A percentile compares a stretch with the other conserved stretches of the same genome.
These are phyloP conservation scores for Danaus plexippus DNA, from an alignment of 1,140 invertebrate species.

Conservation along the genomic window DNA sequence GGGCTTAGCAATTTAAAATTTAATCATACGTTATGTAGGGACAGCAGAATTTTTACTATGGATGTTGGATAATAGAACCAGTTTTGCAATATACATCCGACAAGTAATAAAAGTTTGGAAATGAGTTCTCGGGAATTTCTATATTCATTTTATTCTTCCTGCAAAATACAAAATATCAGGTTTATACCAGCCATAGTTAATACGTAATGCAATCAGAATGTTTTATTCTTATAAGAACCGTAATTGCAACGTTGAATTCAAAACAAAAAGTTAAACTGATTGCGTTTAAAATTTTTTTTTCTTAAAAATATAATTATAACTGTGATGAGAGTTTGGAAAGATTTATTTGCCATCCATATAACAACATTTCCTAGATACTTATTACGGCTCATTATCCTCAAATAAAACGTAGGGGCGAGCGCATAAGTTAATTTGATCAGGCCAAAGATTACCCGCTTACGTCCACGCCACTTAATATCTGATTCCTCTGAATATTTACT, in stretches of 20 bases:
- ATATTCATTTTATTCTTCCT: too few relatives aligned
- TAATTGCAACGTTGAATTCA: too few relatives aligned
- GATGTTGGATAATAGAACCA: conserved; percentile 9
- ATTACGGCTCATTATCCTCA: conserved; percentile 50
- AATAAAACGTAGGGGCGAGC: conserved; percentile 36
- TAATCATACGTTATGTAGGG: conserved; percentile 40
- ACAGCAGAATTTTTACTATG: conserved; percentile 22
- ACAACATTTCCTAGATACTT: conserved; percentile 31
- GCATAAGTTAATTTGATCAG: conserved; percentile 54
- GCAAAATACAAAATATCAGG: too few relatives aligned
- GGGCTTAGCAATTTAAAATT: conserved; percentile 50
- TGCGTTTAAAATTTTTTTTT: too few relatives aligned
- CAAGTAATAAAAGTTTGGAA: conserved; percentile 20
- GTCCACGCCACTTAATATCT: conserved; percentile 40
- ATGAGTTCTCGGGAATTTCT: conserved; percentile 7
- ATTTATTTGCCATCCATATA: conserved; percentile 35
- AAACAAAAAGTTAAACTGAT: too few relatives aligned
- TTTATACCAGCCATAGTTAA: conserved; percentile 8
- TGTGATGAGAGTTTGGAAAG: too few relatives aligned
- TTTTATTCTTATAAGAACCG: too few relatives aligned
- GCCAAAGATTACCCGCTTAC: conserved; percentile 35
- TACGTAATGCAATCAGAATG: too few relatives aligned
- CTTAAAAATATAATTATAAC: too few relatives aligned
- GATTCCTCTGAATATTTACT: conserved; percentile 53
- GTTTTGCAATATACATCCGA: conserved; percentile 9